A percentile compares a stretch with the other conserved stretches of the same genome.
phyloP scores from a whole-genome alignment of 2,113 vertebrate genomes.

The Menidia beryllina region DNA sequence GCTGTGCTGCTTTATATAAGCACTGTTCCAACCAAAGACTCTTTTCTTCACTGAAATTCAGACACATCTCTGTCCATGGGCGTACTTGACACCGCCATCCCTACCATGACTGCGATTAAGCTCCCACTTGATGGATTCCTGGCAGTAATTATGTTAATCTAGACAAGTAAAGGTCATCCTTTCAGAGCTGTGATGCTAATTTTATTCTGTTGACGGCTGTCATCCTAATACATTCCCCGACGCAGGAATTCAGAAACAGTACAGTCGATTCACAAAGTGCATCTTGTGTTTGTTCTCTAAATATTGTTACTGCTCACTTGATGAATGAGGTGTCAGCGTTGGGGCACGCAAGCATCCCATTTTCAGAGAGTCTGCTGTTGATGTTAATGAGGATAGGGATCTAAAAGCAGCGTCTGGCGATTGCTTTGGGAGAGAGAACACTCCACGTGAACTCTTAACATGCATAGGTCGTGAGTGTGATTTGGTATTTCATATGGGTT shows the following conservation, averaged over 20 bases:
- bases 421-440: background rate
- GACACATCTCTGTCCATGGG: conserved; percentile 20
- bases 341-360: background rate
- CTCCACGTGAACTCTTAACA: background rate
- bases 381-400: conserved; percentile 23
- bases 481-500: background rate
- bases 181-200: conserved; percentile 34
- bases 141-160: conserved; percentile 65
- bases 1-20: conserved; percentile 24
- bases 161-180: conserved; percentile 51
- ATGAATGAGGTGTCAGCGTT: conserved; percentile 1
- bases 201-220: conserved; percentile 46
- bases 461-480: background rate
- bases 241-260: conserved; percentile 23
- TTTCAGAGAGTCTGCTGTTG: conserved; percentile 16
- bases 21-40: background rate
- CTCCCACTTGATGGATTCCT: conserved; percentile 55
- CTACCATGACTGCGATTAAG: conserved; percentile 24
- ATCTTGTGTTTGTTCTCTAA: conserved; percentile 15
- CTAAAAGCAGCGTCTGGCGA: conserved; percentile 5
- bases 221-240: conserved; percentile 39
- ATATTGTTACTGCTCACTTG: conserved; percentile 14
- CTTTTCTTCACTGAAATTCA: conserved; percentile 25
- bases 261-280: conserved; percentile 17
- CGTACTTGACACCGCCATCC: conserved; percentile 31